A percentile compares a stretch with the other conserved stretches of the same genome.
phyloP scores from a whole-genome alignment of 2,797 vertebrate species.

The Sebastes minor region DNA sequence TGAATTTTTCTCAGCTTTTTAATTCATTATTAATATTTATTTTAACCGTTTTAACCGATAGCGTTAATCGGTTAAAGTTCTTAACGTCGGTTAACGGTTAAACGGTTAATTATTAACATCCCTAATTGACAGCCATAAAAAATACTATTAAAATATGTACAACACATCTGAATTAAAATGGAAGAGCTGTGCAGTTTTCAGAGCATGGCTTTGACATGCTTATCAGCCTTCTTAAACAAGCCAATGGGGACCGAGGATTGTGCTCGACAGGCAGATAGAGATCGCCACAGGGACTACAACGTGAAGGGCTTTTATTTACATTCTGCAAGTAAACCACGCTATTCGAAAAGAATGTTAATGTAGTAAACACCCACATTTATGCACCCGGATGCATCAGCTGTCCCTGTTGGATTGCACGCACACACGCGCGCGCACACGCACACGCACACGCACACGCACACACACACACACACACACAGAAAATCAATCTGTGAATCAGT shows the following conservation, averaged over 20 bases:
- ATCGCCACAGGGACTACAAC: slow-evolving; percentile 18
- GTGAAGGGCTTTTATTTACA: slow-evolving; percentile 40
- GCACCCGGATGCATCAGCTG: slow-evolving; percentile 20
- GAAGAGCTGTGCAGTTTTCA: not conserved
- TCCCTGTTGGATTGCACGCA: not conserved
- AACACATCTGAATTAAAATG: not conserved
- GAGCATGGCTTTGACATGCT: slow-evolving; percentile 23
- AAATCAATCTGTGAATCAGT: slow-evolving; percentile 65
- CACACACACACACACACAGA: not conserved
- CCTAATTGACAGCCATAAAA: not conserved
- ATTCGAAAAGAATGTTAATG: slow-evolving; percentile 45
- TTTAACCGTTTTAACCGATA: too few species aligned
- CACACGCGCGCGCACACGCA: not conserved
- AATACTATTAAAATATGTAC: not conserved
- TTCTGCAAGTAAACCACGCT: slow-evolving; percentile 5
- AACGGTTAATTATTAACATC: too few species aligned
- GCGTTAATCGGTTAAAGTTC: too few species aligned
- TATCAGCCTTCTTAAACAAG: slow-evolving; percentile 31
- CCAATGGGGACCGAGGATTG: slow-evolving; percentile 22
- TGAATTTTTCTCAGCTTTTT: too few species aligned
- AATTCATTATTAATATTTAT: too few species aligned
- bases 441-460: not conserved
- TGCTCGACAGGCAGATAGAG: slow-evolving; percentile 35
- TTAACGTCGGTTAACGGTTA: too few species aligned
- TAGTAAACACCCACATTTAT: slow-evolving; percentile 28